Evolutionary conservation across 2,888 invertebrate species (phyloP), one percentile per base, ranked within the genome.

Genomic region (Epirrita christyi): DNA sequence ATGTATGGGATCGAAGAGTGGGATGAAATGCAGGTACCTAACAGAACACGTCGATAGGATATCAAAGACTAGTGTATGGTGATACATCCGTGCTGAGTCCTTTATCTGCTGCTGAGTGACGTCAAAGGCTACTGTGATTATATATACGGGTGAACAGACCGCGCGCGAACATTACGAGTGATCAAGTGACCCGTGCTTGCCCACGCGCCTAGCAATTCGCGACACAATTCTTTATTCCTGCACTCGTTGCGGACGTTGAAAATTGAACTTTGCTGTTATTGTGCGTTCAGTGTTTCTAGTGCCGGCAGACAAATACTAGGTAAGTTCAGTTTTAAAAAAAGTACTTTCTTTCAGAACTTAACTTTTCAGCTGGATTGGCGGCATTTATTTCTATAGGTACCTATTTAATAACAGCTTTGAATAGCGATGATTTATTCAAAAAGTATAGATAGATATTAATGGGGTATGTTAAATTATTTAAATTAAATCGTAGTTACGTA

Each of bases 141-240:
- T 90, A 90, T 86, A 90, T 90, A 90, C 82, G 64, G 68, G 71
- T 53, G 78, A 60, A 68, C 59, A 64, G 68, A 71, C 79, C 85
- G 86, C 90, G 89, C 88, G 91, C 86, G 87, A 76, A 77, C 83
- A 86, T 83, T 86, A 80, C 74, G 64, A 79, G 81, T 85, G 72
- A 66, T 72, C 76, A 71, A 82, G 81, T 83, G 83, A 78, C 76
- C 82, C 72, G 81, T 76, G 80, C 75, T 68, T 75, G 78, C 74
- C 76, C 71, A 68, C 69, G 76, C 80, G 77, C 73, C 74, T 76
- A 70, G 63, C 78, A 77, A 79, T 78, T 81, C 75, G 75, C 76
- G 76, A 61, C 54, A 55, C 55, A 70, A 21, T 50, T 68, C 68
- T 70, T 54, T 61, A 61, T 64, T 70, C 62, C 73, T 68, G 75